Conservation (phyloP, 1,140 invertebrate genomes). For the Hydropsyche tenuis region DNA sequence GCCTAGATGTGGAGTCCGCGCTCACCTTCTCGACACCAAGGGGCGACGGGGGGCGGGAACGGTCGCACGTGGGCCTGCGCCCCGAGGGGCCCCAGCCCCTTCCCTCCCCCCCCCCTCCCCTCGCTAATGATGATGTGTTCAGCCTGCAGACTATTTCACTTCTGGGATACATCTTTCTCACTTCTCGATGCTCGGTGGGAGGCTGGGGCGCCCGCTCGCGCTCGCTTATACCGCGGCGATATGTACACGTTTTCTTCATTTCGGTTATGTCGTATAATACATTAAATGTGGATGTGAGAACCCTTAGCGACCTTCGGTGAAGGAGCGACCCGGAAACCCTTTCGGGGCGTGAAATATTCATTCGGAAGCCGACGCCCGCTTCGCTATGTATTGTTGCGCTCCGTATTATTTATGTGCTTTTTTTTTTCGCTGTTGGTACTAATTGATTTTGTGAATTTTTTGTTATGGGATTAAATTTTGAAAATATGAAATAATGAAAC, state of each 20-base stretch:
- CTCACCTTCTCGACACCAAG: conserved; percentile 5
- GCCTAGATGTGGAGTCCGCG: conserved; percentile 10
- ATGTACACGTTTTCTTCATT: conserved; percentile 31
- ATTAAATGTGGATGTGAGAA: conserved; percentile 19
- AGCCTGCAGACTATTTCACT: conserved; percentile 66
- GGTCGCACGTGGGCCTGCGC: conserved; percentile 55
- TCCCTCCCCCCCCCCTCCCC: conserved; percentile 52
- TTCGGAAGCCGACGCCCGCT: background rate
- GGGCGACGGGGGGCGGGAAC: conserved; percentile 52
- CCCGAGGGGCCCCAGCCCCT: conserved; percentile 57
- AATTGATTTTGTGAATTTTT: too few relatives aligned
- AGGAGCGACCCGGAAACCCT: background rate
- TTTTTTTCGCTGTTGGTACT: background rate
- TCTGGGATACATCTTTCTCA: conserved; percentile 67
- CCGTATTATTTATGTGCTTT: background rate
- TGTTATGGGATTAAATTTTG: too few relatives aligned
- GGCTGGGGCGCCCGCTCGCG: conserved; percentile 55
- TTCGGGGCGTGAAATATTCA: background rate
- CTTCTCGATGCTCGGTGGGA: conserved; percentile 61
- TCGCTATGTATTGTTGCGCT: background rate
- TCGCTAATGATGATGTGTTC: conserved; percentile 67
- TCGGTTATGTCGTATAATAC: background rate
- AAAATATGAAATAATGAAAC: too few relatives aligned
- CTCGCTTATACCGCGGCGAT: conserved; percentile 45
- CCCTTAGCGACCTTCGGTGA: background rate